These are phyloP conservation scores for Bovichtus variegatus DNA, from an alignment of 2,797 vertebrate genomes.

Conservation along the genomic window DNA sequence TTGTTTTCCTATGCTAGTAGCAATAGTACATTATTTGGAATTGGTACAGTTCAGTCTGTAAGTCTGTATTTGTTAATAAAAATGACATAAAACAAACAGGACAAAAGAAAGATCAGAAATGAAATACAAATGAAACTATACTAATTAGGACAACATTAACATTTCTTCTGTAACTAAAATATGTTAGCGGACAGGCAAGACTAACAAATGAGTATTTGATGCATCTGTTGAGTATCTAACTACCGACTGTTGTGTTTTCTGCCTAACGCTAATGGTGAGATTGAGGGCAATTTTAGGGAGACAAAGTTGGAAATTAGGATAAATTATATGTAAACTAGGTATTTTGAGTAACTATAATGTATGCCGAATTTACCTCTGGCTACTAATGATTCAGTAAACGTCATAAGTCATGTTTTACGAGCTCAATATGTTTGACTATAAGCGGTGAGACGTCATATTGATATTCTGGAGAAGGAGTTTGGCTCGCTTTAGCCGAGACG, in stretches of 20 bases:
- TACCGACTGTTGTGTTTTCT: neutral
- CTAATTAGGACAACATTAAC: neutral
- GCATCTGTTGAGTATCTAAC: neutral
- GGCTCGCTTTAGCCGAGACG: neutral
- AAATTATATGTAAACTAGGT: accelerated
- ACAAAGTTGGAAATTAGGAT: accelerated
- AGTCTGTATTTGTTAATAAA: neutral
- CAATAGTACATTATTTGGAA: accelerated
- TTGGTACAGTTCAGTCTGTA: accelerated
- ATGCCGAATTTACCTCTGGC: neutral
- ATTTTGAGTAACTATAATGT: accelerated
- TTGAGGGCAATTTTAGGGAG: accelerated
- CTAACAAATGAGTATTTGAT: neutral
- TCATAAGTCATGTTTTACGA: neutral
- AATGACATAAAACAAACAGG: neutral
- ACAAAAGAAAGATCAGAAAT: too few species aligned
- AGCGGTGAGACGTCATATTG: accelerated
- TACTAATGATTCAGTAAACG: neutral
- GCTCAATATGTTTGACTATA: accelerated
- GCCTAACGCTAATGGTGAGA: too few species aligned
- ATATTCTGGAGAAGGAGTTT: neutral
- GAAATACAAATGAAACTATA: neutral
- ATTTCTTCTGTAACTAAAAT: neutral
- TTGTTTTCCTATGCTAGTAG: neutral
- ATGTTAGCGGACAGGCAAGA: too few species aligned